These are phyloP conservation scores for Stratiomys singularior DNA, from an alignment of 2,888 invertebrate genomes.

Conservation along the genomic window DNA sequence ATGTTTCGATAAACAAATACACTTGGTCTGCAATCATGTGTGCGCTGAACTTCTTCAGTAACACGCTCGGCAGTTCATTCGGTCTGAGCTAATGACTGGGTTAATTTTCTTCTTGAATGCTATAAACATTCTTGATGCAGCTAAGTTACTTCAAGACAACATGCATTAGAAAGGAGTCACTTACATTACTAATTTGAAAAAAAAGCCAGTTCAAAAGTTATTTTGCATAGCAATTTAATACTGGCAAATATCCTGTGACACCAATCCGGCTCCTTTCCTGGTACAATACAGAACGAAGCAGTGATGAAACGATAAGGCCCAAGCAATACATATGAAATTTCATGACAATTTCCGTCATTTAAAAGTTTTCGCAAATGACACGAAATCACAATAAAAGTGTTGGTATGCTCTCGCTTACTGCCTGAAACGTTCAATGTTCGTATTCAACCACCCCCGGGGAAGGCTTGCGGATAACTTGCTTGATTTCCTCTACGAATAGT, in stretches of 20 bases:
- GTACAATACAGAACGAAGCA: constrained; percentile 17
- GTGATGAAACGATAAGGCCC: constrained; percentile 27
- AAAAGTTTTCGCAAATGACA: constrained; percentile 51
- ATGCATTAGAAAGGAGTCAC: too few species aligned
- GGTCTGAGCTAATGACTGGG: not conserved
- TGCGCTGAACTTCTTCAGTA: too few species aligned
- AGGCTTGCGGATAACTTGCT: not conserved
- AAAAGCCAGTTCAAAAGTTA: too few species aligned
- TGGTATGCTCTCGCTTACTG: constrained; percentile 31
- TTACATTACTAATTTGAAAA: too few species aligned
- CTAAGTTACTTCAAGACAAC: too few species aligned
- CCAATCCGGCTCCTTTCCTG: not conserved
- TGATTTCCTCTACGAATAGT: not conserved
- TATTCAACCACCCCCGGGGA: not conserved
- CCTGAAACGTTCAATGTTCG: constrained; percentile 15
- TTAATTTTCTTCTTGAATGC: not conserved
- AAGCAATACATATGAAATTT: constrained; percentile 43
- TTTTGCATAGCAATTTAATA: not conserved
- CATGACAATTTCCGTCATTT: constrained; percentile 50
- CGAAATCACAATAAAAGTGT: constrained; percentile 43
- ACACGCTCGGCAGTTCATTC: not conserved
- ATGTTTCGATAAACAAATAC: too few species aligned
- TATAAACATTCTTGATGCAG: not conserved
- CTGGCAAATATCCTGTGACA: not conserved
- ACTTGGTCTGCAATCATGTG: too few species aligned